Percentiles rank a stretch among this genome's conserved stretches.
phyloP scores from a whole-genome alignment of 2,888 invertebrate species.

The Lepeophtheirus nordmannii region DNA sequence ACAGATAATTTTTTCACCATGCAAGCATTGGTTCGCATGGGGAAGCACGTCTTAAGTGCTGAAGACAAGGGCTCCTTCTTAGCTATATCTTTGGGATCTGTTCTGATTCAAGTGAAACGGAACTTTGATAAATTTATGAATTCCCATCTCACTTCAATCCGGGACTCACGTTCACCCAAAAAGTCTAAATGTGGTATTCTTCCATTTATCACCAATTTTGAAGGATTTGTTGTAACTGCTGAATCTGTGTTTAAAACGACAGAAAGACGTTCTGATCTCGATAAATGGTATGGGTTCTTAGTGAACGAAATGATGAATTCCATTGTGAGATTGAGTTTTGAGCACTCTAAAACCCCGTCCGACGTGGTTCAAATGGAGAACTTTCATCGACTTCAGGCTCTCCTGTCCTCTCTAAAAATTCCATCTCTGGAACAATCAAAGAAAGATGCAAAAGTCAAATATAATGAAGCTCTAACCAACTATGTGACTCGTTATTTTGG shows the following conservation, averaged over 20 bases:
- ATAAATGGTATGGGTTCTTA: conserved; percentile 71
- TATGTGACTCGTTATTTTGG: conserved; percentile 94
- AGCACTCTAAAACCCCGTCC: conserved; percentile 78
- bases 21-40: conserved; percentile 76
- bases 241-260: conserved; percentile 74
- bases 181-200: conserved; percentile 74
- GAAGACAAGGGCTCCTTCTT: conserved; percentile 72
- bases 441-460: conserved; percentile 75
- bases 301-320: conserved; percentile 35
- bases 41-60: conserved; percentile 79
- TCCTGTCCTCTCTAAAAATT: conserved; percentile 74
- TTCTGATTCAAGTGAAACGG: conserved; percentile 69
- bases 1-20: conserved; percentile 36
- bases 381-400: conserved; percentile 77
- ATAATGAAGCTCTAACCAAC: conserved; percentile 69
- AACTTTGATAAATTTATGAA: conserved; percentile 83
- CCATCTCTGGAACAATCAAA: conserved; percentile 67
- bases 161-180: conserved; percentile 55
- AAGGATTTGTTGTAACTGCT: conserved; percentile 67
- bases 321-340: conserved; percentile 47
- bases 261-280: conserved; percentile 71
- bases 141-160: conserved; percentile 60
- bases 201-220: conserved; percentile 73
- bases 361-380: conserved; percentile 89
- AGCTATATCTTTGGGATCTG: conserved; percentile 69